Percentiles rank a stretch among this genome's conserved stretches.
Evolutionary conservation across 2,113 vertebrate genomes (phyloP).

Genomic region (Centropus unirufus): DNA sequence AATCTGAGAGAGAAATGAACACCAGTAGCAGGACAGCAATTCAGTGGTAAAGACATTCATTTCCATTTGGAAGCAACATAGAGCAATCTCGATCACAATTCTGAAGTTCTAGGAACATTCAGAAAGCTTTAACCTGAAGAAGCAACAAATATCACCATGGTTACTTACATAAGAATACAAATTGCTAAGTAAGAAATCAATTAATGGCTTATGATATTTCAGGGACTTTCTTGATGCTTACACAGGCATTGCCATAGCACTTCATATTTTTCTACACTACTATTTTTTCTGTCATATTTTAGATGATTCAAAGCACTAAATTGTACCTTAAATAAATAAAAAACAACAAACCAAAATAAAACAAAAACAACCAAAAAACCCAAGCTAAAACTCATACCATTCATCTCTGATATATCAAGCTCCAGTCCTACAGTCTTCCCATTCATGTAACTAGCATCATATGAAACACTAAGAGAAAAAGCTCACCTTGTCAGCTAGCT

Average conservation of each 20-base stretch:
- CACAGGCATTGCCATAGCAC: neutral
- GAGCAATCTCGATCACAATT: neutral
- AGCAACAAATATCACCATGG: neutral
- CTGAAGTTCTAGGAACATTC: neutral
- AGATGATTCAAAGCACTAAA: neutral
- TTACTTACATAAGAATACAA: neutral
- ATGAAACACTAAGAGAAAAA: neutral
- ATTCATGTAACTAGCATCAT: neutral
- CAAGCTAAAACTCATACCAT: too few species aligned
- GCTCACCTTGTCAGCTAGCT: neutral
- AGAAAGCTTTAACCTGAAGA: slow-evolving; percentile 30
- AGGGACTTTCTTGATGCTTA: slow-evolving; percentile 9
- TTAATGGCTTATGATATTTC: neutral
- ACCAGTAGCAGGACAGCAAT: neutral
- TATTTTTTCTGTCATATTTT: neutral
- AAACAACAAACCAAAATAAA: too few species aligned
- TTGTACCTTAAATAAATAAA: neutral
- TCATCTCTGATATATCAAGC: neutral
- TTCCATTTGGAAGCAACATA: neutral
- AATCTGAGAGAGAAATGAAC: neutral
- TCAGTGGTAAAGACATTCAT: neutral
- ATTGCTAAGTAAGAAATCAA: neutral
- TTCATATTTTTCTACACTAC: neutral
- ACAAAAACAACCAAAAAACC: neutral
- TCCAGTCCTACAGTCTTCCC: neutral